Evolutionary conservation across 2,113 vertebrate genomes (phyloP).

Genomic region (Jaculus jaculus): DNA sequence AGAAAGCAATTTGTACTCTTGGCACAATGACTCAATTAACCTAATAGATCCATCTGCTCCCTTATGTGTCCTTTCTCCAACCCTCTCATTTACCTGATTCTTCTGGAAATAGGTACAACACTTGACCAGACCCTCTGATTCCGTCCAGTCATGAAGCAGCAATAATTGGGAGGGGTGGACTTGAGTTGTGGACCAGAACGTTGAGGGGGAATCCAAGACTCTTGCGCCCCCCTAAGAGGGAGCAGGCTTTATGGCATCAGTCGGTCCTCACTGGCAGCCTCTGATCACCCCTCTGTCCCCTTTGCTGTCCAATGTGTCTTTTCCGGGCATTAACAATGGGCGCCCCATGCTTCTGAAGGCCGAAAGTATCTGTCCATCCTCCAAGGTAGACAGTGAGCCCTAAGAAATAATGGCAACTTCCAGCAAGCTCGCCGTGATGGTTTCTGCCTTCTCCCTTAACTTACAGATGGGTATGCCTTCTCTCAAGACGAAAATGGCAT

Average conservation of each 20-base stretch:
- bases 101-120: not conserved
- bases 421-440: not conserved
- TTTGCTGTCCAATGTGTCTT: not conserved
- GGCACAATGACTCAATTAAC: not conserved
- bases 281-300: not conserved
- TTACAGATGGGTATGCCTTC: constrained; percentile 97
- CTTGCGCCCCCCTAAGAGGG: not conserved
- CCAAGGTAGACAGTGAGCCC: not conserved
- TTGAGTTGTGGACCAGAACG: not conserved
- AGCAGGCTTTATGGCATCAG: not conserved
- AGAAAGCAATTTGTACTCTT: not conserved
- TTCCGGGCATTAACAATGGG: not conserved
- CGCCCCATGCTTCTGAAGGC: not conserved
- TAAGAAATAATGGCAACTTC: not conserved
- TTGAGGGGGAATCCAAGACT: accelerated
- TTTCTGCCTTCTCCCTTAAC: constrained; percentile 45
- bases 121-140: not conserved
- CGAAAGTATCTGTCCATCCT: not conserved
- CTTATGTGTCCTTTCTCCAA: not conserved
- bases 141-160: not conserved
- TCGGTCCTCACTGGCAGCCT: no score
- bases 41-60: not conserved
- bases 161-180: not conserved
- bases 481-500: constrained; percentile 99
- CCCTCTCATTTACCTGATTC: not conserved